These are phyloP conservation scores for Ormyrus rosae DNA, from an alignment of 2,888 invertebrate species.

Conservation along the genomic window DNA sequence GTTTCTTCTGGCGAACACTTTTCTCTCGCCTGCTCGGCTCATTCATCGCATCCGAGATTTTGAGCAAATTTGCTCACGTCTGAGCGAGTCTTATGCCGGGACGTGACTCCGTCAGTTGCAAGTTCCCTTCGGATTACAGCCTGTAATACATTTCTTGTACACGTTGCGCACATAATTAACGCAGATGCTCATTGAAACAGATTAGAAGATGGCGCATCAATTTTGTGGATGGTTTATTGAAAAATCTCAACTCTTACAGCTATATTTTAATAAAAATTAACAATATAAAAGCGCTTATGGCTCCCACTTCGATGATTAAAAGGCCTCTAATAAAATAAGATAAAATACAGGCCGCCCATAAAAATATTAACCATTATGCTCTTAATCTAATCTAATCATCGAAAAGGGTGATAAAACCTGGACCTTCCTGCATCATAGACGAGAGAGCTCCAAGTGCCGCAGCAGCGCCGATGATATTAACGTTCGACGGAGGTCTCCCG, in stretches of 20 bases:
- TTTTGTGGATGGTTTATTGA: background rate
- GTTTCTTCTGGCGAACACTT: conserved; percentile 62
- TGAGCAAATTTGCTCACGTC: conserved; percentile 68
- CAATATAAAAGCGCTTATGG: too few relatives aligned
- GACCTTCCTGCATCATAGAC: too few relatives aligned
- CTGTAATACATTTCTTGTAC: background rate
- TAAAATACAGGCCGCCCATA: too few relatives aligned
- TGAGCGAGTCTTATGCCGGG: conserved; percentile 63
- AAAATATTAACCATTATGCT: too few relatives aligned
- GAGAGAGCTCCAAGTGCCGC: too few relatives aligned
- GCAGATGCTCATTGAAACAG: conserved; percentile 26
- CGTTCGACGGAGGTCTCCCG: conserved; percentile 6
- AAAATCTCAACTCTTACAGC: background rate
- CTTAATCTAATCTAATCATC: too few relatives aligned
- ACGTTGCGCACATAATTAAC: background rate
- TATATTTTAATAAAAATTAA: too few relatives aligned
- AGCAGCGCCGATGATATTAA: background rate
- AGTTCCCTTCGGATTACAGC: background rate
- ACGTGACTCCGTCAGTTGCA: background rate
- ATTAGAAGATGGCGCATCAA: conserved; percentile 1
- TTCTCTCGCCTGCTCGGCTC: background rate
- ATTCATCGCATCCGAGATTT: conserved; percentile 55
- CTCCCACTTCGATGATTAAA: too few relatives aligned
- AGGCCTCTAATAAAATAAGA: too few relatives aligned
- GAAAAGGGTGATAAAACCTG: too few relatives aligned